A percentile compares a stretch with the other conserved stretches of the same genome.
Conservation (phyloP, 2,888 invertebrate genomes). For the Trissolcus japonicus region DNA sequence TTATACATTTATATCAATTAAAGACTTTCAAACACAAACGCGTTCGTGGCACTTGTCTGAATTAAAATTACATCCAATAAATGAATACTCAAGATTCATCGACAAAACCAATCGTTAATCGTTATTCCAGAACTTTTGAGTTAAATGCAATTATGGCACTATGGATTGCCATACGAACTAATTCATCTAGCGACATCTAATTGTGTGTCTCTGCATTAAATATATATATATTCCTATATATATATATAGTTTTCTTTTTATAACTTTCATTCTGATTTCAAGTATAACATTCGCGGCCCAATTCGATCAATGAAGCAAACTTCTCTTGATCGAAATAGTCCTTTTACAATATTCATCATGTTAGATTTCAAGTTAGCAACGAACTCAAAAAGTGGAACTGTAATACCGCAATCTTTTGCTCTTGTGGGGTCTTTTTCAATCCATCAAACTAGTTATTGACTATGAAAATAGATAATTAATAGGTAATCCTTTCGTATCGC, state of each 20-base stretch:
- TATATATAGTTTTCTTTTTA: slow-evolving; percentile 10
- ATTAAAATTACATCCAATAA: no score
- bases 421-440: slow-evolving; percentile 3
- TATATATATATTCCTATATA: no score
- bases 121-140: slow-evolving; percentile 43
- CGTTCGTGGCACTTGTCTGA: no score
- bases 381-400: slow-evolving; percentile 41
- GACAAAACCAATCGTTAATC: no score
- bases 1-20: no score
- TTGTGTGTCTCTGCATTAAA: not conserved
- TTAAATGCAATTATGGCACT: slow-evolving; percentile 48
- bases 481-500: slow-evolving; percentile 8
- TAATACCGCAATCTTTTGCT: slow-evolving; percentile 37
- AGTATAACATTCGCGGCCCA: slow-evolving; percentile 31
- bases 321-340: not conserved
- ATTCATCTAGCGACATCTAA: slow-evolving; percentile 29
- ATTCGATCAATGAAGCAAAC: slow-evolving; percentile 19
- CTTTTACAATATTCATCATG: slow-evolving; percentile 9
- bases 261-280: slow-evolving; percentile 23
- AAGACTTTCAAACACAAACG: no score
- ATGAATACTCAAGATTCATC: no score
- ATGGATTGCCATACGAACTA: slow-evolving; percentile 34
- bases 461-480: slow-evolving; percentile 48
- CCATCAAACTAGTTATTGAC: slow-evolving; percentile 31
- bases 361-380: slow-evolving; percentile 21